Evolutionary conservation across 2,888 invertebrate genomes (phyloP), one percentile per base, ranked within the genome.

Genomic region (Philaethria dido): DNA sequence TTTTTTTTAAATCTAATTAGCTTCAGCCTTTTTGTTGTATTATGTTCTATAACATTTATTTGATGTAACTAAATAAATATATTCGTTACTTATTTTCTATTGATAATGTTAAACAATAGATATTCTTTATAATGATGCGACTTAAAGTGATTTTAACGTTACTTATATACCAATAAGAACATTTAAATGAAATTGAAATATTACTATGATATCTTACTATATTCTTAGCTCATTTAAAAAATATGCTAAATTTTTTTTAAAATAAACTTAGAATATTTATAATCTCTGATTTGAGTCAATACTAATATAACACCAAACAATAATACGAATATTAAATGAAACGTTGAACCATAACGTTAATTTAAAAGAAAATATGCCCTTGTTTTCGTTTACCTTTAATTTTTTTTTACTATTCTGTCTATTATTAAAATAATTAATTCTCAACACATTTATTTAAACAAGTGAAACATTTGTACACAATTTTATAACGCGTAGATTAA

Each of bases 401-500:
- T 4, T n/a, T n/a, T 9, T 22, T n/a, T 20, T 39, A n/a, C 14
- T 22, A 42, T 5, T 39, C n/a, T 22, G 22, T 39, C 11, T 11
- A 6, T 22, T 11, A 42, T 42, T 16, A 42, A 22, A 0, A 4
- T 55, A n/a, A 42, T 22, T 5, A 55, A 42, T 3, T 2, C 42
- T 42, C 5, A 16, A 42, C 22, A 57, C 29, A 45, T 33, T 29
- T 20, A 45, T 44, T 16, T 20, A 9, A 60, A 45, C 18, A 29
- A 16, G 18, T 29, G 3, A 45, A 60, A 60, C 5, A 42, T 48
- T 62, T 55, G 14, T 47, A 44, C 64, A 65, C 63, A 39, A 64
- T 60, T 45, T 16, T 66, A 63, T 33, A 64, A 73, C 82, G 80
- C 85, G 86, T 82, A 83, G 75, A 75, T 73, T 76, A 68, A 69